Conservation (phyloP, 1,140 invertebrate genomes). For the Rhopalosiphum maidis region DNA sequence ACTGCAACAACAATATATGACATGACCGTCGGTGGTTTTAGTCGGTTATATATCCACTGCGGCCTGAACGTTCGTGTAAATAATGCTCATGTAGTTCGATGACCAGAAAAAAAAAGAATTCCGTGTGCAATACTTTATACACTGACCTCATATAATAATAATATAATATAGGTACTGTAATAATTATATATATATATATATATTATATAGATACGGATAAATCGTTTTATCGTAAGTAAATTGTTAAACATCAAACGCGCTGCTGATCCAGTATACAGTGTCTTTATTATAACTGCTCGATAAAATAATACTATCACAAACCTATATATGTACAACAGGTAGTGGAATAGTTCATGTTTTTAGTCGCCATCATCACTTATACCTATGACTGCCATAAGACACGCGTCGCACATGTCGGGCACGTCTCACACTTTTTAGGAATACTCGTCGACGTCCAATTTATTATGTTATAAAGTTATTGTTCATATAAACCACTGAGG, state of each 20-base stretch:
- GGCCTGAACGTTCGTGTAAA: conserved; percentile 35
- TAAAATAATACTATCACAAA: background rate
- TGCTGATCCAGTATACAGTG: background rate
- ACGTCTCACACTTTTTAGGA: background rate
- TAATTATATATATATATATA: background rate
- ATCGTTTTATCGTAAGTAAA: conserved; percentile 14
- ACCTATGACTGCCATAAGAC: background rate
- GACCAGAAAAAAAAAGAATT: conserved; percentile 40
- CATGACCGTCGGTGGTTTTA: conserved; percentile 27
- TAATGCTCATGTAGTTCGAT: conserved; percentile 31
- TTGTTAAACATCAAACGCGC: background rate
- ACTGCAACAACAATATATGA: background rate
- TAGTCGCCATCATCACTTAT: background rate
- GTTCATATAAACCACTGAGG: background rate
- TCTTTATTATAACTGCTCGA: conserved; percentile 31
- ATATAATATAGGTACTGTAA: background rate
- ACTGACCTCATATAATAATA: conserved; percentile 21
- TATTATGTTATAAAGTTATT: background rate
- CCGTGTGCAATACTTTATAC: background rate
- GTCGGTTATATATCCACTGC: background rate
- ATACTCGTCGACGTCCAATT: background rate
- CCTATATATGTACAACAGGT: background rate
- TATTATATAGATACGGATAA: background rate
- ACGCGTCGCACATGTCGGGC: background rate
- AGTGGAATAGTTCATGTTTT: background rate